These are phyloP conservation scores for Drosophila orena DNA, from an alignment of 1,140 invertebrate species.

Conservation along the genomic window DNA sequence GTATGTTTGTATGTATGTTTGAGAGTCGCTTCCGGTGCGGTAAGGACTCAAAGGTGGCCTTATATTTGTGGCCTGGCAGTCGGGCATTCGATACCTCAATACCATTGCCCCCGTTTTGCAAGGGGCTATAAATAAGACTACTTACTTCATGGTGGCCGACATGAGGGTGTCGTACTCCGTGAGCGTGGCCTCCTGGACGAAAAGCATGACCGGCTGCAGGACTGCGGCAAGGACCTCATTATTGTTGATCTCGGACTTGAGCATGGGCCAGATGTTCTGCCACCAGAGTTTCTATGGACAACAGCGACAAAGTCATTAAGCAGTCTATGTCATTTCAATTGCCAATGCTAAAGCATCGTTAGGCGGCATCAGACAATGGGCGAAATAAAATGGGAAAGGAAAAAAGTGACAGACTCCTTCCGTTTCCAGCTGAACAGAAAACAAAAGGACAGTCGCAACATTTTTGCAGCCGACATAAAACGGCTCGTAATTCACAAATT, in stretches of 20 bases:
- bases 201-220: constrained; percentile 93
- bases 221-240: constrained; percentile 95
- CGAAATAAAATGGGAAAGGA: neutral
- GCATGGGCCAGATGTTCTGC: constrained; percentile 95
- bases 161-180: constrained; percentile 95
- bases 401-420: constrained; percentile 13
- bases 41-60: neutral
- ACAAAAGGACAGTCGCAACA: constrained; percentile 40
- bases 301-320: constrained; percentile 54
- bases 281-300: constrained; percentile 96
- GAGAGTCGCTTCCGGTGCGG: neutral
- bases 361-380: constrained; percentile 42
- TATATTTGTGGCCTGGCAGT: neutral
- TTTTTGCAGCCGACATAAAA: constrained; percentile 69
- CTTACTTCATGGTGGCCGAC: constrained; percentile 91
- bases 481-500: constrained; percentile 73
- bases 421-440: constrained; percentile 5
- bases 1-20: neutral
- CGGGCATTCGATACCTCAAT: constrained; percentile 2
- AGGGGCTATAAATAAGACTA: constrained; percentile 36
- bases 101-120: neutral
- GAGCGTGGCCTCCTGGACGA: constrained; percentile 92
- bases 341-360: constrained; percentile 54
- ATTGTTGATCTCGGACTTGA: constrained; percentile 93
- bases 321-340: constrained; percentile 50